These are phyloP conservation scores for Agrotis ipsilon DNA, from an alignment of 2,888 invertebrate species.

Conservation along the genomic window DNA sequence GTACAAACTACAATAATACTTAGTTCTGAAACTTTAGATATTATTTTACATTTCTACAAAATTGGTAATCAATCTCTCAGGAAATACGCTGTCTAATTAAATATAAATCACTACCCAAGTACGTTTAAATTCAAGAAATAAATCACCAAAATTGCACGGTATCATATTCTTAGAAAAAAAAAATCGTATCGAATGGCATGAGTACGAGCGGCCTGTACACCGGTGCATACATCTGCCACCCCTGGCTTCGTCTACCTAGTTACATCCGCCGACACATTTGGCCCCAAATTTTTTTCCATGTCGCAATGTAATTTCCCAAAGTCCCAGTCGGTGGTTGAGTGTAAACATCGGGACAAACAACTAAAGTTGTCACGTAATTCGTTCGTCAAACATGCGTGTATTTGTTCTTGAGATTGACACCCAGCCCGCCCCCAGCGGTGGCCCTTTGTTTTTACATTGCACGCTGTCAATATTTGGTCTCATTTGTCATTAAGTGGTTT, in stretches of 20 bases:
- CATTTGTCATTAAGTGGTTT: constrained; percentile 87
- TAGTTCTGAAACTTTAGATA: not conserved
- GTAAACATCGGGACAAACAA: constrained; percentile 79
- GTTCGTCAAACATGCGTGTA: constrained; percentile 86
- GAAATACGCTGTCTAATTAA: constrained; percentile 56
- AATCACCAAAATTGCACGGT: constrained; percentile 65
- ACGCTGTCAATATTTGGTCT: constrained; percentile 87
- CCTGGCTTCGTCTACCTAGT: constrained; percentile 62
- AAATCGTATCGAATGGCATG: constrained; percentile 58
- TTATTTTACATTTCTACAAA: constrained; percentile 6
- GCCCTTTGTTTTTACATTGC: constrained; percentile 88
- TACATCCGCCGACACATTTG: constrained; percentile 73
- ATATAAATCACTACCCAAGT: constrained; percentile 47
- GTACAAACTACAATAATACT: not conserved
- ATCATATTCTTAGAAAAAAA: constrained; percentile 65
- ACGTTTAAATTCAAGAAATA: constrained; percentile 50
- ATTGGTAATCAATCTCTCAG: constrained; percentile 46
- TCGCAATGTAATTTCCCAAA: constrained; percentile 76
- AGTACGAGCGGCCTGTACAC: constrained; percentile 44
- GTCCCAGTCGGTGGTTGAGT: constrained; percentile 71
- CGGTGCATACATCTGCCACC: constrained; percentile 71
- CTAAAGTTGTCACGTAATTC: constrained; percentile 88
- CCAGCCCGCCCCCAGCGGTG: constrained; percentile 82
- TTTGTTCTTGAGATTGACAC: constrained; percentile 90
- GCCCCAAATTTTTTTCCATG: constrained; percentile 69